Percentiles rank a stretch among this genome's conserved stretches.
Conservation (phyloP, 2,797 vertebrate genomes). For the Cirrhinus mrigala region DNA sequence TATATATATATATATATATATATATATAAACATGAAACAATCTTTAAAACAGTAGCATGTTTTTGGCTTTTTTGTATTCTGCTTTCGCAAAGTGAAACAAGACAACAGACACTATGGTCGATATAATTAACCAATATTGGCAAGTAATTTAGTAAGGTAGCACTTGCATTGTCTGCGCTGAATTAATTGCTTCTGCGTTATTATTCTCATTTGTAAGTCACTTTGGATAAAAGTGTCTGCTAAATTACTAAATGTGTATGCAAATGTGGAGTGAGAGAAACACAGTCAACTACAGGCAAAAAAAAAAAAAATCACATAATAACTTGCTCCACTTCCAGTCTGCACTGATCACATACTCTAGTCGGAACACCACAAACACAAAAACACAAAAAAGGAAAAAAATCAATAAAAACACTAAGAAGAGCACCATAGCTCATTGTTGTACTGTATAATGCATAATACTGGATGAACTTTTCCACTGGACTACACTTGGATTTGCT, state of each 20-base stretch:
- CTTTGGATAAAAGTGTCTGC: neutral
- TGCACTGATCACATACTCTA: neutral
- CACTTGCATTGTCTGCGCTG: neutral
- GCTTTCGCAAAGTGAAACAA: neutral
- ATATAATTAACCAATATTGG: neutral
- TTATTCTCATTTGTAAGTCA: neutral
- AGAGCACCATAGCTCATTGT: neutral
- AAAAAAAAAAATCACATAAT: no score
- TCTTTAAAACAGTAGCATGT: neutral
- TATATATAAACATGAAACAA: no score
- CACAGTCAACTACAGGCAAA: neutral
- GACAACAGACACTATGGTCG: neutral
- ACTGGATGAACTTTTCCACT: no score
- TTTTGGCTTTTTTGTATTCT: neutral
- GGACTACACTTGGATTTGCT: neutral
- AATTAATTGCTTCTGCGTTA: neutral
- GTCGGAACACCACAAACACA: neutral
- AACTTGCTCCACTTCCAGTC: neutral
- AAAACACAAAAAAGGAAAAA: no score
- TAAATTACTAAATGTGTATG: neutral
- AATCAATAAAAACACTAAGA: neutral
- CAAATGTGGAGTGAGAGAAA: neutral
- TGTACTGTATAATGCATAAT: neutral
- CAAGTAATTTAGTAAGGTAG: neutral
- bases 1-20: no score